Evolutionary conservation across 2,797 vertebrate species (phyloP).

Genomic region (Antrozous pallidus): DNA sequence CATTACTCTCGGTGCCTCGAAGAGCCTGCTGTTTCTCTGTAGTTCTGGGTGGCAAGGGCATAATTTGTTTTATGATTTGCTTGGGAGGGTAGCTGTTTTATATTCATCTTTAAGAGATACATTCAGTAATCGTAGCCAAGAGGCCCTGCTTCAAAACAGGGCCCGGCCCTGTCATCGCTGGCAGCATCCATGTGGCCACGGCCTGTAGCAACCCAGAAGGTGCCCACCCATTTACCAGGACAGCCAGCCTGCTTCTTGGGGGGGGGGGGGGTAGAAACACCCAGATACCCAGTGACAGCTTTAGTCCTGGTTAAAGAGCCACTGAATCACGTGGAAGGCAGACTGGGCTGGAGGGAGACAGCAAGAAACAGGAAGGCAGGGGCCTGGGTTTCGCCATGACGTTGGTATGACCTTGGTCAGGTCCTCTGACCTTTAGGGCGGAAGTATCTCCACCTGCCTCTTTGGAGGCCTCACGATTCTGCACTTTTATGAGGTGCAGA

Average conservation of each 20-base stretch:
- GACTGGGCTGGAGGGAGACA: neutral
- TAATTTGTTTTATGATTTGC: conserved; percentile 67
- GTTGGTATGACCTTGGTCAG: neutral
- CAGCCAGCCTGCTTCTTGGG: neutral
- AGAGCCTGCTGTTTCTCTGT: conserved; percentile 48
- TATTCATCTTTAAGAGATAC: conserved; percentile 69
- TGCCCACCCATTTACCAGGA: neutral
- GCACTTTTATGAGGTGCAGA: neutral
- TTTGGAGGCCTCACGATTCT: neutral
- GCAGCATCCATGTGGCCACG: rapidly evolving
- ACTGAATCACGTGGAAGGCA: neutral
- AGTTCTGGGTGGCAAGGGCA: conserved; percentile 68
- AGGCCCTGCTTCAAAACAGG: conserved; percentile 36
- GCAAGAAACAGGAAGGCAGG: neutral
- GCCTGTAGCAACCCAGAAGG: neutral
- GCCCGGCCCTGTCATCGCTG: neutral
- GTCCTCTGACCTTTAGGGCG: neutral
- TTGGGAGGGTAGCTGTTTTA: conserved; percentile 61
- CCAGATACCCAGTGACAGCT: neutral
- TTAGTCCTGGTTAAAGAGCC: neutral
- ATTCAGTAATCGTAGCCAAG: conserved; percentile 34
- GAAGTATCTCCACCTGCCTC: neutral
- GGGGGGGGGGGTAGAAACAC: too few species aligned
- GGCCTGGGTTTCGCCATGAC: neutral
- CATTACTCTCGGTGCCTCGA: conserved; percentile 56